Conservation (phyloP, 1,140 invertebrate genomes). For the Monomorium pharaonis region DNA sequence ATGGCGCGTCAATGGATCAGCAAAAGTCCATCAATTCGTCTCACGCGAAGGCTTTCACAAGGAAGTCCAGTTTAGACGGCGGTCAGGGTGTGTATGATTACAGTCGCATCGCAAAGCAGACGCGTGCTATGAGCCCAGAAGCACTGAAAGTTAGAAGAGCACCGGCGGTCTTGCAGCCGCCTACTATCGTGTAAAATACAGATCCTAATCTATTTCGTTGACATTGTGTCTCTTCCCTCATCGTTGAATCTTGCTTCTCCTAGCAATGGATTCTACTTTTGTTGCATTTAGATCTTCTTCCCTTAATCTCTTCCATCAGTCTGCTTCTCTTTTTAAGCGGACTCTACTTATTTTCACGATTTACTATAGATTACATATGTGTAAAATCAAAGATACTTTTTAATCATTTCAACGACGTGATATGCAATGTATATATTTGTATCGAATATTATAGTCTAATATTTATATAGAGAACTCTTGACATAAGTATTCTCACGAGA, state of each 20-base stretch:
- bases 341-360: background rate
- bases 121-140: slow-evolving; percentile 82
- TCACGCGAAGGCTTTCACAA: slow-evolving; percentile 70
- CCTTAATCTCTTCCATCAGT: background rate
- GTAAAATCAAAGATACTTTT: slow-evolving; percentile 7
- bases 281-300: background rate
- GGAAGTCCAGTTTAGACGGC: slow-evolving; percentile 76
- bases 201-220: background rate
- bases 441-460: slow-evolving; percentile 15
- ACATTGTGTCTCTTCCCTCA: background rate
- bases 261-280: background rate
- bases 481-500: background rate
- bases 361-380: slow-evolving; percentile 9
- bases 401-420: background rate
- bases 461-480: background rate
- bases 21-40: slow-evolving; percentile 68
- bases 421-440: slow-evolving; percentile 7
- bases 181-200: slow-evolving; percentile 81
- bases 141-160: slow-evolving; percentile 83
- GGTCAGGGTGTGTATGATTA: slow-evolving; percentile 83
- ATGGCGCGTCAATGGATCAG: slow-evolving; percentile 69
- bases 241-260: background rate
- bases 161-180: slow-evolving; percentile 82
- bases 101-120: slow-evolving; percentile 81
- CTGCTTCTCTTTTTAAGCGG: background rate